Evolutionary conservation across 2,797 vertebrate genomes (phyloP), one percentile per base, ranked within the genome.

Genomic region (Aeoliscus strigatus): DNA sequence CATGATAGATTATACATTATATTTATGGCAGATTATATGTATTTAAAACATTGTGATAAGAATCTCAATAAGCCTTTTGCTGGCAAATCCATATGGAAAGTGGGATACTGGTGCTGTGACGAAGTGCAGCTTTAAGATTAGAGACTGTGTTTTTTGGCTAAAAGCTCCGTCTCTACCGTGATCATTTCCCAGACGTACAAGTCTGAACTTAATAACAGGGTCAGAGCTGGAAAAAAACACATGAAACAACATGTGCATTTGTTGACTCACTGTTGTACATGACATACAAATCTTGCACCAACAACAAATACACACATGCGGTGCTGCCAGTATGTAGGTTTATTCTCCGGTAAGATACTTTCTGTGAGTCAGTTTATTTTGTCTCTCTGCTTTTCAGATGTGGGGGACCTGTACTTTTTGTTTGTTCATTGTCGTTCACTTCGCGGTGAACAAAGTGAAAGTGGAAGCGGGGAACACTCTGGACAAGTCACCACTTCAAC

Each of bases 101-200:
- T 26, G 37, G 38, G 36, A 41, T 27, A 45, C 16, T 10, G 18
- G 23, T 50, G 28, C 18, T 53, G 44, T 29, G 42, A 56, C 44
- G 6, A 38, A 52, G 36, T 26, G 30, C 9, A 24, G 25, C 8
- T 69, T 67, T 51, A 77, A 64, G 76, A 76, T 76, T 58, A 57
- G 48, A 70, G 46, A 39, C 38, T 62, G 13, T 30, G n/a, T 13
- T 37, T 44, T 43, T 56, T 43, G 49, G 51, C 72, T 9, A 9
- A 52, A 35, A 62, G 66, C 50, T 40, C 17, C 47, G 60, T 66
- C 46, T 62, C 41, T 55, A 33, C 44, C 25, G 11, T 14, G 34
- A 40, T 73, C 26, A 47, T 67, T 73, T 73, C 64, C 26, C 50
- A 67, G 53, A 69, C 55, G 36, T 60, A 9, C 35, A 56, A 52